Evolutionary conservation across 2,797 vertebrate species (phyloP).

Genomic region (Cryptoblepharus egeriae): DNA sequence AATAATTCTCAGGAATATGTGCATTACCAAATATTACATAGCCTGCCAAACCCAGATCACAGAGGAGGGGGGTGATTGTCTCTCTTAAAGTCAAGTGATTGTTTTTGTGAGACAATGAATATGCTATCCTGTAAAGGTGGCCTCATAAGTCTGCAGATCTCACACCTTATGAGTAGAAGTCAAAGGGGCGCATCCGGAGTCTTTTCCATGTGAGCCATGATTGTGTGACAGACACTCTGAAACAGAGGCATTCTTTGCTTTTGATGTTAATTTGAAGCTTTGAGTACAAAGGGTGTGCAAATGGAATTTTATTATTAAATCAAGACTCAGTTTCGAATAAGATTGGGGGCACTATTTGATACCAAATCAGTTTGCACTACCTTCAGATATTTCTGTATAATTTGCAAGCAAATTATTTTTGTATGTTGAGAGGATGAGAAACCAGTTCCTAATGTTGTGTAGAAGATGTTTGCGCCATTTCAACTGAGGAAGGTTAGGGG

Average conservation of each 20-base stretch:
- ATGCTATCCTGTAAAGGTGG: slow-evolving; percentile 59
- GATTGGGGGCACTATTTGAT: slow-evolving; percentile 58
- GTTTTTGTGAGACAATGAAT: slow-evolving; percentile 59
- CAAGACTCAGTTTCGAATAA: slow-evolving; percentile 40
- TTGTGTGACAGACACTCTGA: slow-evolving; percentile 58
- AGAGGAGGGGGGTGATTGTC: slow-evolving; percentile 57
- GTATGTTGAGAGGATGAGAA: slow-evolving; percentile 44
- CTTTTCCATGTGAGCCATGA: slow-evolving; percentile 68
- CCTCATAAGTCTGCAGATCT: slow-evolving; percentile 58
- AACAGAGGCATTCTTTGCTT: slow-evolving; percentile 63
- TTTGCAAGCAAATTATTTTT: slow-evolving; percentile 58
- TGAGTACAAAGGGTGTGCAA: slow-evolving; percentile 70
- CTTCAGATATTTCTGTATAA: slow-evolving; percentile 64
- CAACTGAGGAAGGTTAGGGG: slow-evolving; percentile 60
- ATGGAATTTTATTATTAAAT: slow-evolving; percentile 53
- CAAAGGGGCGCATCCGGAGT: slow-evolving; percentile 53
- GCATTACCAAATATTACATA: slow-evolving; percentile 57
- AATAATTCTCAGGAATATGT: slow-evolving; percentile 48
- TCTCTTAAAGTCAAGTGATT: slow-evolving; percentile 61
- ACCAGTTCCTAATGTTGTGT: slow-evolving; percentile 55
- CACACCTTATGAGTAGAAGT: slow-evolving; percentile 49
- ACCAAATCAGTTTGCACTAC: slow-evolving; percentile 73
- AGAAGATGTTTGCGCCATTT: slow-evolving; percentile 57
- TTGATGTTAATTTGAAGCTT: slow-evolving; percentile 66
- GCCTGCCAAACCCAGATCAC: slow-evolving; percentile 57